Evolutionary conservation across 1,140 invertebrate genomes (phyloP), one percentile per base, ranked within the genome.

Genomic region (Antheraea mylitta): DNA sequence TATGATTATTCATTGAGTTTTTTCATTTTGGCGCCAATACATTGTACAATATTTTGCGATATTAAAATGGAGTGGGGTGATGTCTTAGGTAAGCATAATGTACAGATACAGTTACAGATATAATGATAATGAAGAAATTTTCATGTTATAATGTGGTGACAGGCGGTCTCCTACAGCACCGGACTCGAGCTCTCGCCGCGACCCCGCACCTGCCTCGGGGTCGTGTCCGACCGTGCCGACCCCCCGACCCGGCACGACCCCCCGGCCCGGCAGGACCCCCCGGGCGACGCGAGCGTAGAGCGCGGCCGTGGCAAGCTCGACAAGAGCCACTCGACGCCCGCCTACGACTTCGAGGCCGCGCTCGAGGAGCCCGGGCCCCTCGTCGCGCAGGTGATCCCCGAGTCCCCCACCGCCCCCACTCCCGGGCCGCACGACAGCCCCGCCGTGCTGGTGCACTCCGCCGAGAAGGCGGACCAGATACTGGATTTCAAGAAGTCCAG

Each of bases 281-380:
- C 60, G 22, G 62, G 11, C 22, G 70, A 8, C 66, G 59, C 69
- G 22, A 70, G 30, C 36, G n/a, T 64, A 59, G 63, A 71, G 53
- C 63, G 67, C 59, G 76, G 67, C 58, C 92, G 93, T 58, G 95
- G 92, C 58, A 93, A 92, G 72, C 86, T 96, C 58, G 96, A 97
- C 87, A 96, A 96, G 86, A 96, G 95, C 77, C 94, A 95, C 79
- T 96, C 96, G 71, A 96, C 95, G 6, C 96, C 96, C 0, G 95
- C 95, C 0, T 96, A 96, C 85, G 95, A 96, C 85, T 93, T 95
- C 74, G 93, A 92, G 10, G 79, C 72, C 84, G 91, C 72, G 76
- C 79, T 10, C 67, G 63, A 74, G 22, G 77, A 77, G 66, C 79
- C 73, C 42, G 79, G 71, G 3, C 65, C 80, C 8, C 77, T 86